Conservation (phyloP, 2,797 vertebrate species). For the Natrix natrix region DNA sequence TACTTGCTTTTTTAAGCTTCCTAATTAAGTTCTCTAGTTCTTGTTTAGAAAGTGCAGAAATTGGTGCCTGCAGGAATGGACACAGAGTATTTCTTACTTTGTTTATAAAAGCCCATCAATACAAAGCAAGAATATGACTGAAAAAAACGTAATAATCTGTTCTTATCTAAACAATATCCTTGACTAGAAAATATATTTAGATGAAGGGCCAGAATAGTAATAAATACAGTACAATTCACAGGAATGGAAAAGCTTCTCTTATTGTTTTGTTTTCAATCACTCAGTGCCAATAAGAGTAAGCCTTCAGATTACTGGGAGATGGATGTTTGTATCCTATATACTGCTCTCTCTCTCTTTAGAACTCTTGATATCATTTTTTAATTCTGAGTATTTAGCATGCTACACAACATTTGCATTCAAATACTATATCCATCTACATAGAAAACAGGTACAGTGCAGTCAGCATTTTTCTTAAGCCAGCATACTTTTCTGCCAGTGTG, state of each 20-base stretch:
- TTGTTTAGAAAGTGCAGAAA: constrained; percentile 77
- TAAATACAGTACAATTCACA: neutral
- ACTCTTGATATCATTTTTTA: neutral
- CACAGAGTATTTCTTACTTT: constrained; percentile 6
- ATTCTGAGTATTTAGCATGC: neutral
- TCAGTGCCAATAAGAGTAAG: neutral
- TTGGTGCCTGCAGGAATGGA: constrained; percentile 71
- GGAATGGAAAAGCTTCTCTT: no score
- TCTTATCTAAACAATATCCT: neutral
- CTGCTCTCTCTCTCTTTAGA: neutral
- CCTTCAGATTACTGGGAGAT: neutral
- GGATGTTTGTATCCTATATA: neutral
- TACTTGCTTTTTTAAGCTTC: constrained; percentile 78
- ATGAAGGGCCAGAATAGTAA: neutral
- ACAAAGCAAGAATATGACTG: neutral
- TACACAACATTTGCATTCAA: neutral
- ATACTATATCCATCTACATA: neutral
- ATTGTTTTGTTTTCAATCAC: neutral
- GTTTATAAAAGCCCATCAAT: neutral
- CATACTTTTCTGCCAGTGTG: neutral
- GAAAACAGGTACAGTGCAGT: neutral
- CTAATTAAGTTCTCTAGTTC: constrained; percentile 79
- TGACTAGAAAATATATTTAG: neutral
- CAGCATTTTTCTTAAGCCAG: neutral
- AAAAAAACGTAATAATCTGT: neutral